Conservation (phyloP, 2,888 invertebrate genomes). For the Calameuta pallipes region DNA sequence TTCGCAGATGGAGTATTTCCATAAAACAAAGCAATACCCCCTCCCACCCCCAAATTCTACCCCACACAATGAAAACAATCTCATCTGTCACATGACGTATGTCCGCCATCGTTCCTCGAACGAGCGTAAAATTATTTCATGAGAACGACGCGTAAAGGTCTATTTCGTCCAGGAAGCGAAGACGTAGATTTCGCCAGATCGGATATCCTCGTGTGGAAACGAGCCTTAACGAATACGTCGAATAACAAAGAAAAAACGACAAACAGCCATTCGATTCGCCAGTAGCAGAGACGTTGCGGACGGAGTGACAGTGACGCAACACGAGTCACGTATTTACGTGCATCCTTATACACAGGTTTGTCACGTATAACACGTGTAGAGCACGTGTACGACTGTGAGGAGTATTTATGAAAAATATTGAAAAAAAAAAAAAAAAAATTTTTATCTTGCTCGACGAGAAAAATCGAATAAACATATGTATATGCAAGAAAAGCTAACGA, state of each 20-base stretch:
- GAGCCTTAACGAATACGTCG: not conserved
- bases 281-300: not conserved
- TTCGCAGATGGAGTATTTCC: not conserved
- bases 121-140: not conserved
- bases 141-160: not conserved
- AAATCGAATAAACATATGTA: not conserved
- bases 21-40: not conserved
- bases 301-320: not conserved
- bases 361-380: not conserved
- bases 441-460: not conserved
- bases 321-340: not conserved
- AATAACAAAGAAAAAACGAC: not conserved
- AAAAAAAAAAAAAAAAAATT: too few species aligned
- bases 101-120: not conserved
- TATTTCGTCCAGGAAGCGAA: too few species aligned
- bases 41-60: too few species aligned
- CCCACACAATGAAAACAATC: not conserved
- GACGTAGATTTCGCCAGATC: not conserved
- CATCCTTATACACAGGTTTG: not conserved
- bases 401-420: not conserved
- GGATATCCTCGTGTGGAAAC: not conserved
- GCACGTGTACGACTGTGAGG: not conserved
- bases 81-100: not conserved
- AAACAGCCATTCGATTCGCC: not conserved
- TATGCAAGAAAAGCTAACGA: not conserved